Conservation (phyloP, 2,888 invertebrate species). For the Gibbula magus region DNA sequence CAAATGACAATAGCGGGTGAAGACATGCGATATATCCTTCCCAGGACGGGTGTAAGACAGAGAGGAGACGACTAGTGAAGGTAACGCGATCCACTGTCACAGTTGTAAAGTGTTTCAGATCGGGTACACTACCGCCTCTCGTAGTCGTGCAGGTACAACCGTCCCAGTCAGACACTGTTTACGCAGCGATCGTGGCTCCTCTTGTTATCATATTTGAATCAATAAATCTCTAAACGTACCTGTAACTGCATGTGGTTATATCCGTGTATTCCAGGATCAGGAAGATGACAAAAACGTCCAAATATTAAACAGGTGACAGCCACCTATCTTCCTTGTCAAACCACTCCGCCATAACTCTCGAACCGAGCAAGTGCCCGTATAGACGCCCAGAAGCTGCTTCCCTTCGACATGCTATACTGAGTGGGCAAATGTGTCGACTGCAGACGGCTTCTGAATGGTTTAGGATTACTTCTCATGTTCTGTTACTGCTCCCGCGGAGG, state of each 20-base stretch:
- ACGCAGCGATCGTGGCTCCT: background rate
- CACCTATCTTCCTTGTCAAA: conserved; percentile 21
- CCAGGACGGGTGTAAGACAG: no score
- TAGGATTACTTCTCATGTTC: no score
- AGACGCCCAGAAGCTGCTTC: conserved; percentile 7
- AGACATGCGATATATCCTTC: no score
- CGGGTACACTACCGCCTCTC: background rate
- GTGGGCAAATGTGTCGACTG: no score
- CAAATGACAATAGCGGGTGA: no score
- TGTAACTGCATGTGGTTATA: background rate
- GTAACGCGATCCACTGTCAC: background rate
- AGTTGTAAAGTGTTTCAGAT: background rate
- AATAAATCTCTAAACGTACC: background rate
- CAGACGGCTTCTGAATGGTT: no score
- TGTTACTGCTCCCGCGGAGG: no score
- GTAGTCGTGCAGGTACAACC: background rate
- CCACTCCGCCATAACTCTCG: conserved; percentile 21
- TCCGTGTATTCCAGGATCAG: background rate
- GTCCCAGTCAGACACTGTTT: background rate
- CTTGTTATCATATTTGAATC: background rate
- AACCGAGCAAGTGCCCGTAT: conserved; percentile 23
- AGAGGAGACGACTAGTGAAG: background rate
- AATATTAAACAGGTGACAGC: conserved; percentile 13
- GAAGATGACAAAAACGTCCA: background rate
- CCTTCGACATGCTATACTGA: conserved; percentile 1